Evolutionary conservation across 2,797 vertebrate species (phyloP), one percentile per base, ranked within the genome.

Genomic region (Cryptoprocta ferox): DNA sequence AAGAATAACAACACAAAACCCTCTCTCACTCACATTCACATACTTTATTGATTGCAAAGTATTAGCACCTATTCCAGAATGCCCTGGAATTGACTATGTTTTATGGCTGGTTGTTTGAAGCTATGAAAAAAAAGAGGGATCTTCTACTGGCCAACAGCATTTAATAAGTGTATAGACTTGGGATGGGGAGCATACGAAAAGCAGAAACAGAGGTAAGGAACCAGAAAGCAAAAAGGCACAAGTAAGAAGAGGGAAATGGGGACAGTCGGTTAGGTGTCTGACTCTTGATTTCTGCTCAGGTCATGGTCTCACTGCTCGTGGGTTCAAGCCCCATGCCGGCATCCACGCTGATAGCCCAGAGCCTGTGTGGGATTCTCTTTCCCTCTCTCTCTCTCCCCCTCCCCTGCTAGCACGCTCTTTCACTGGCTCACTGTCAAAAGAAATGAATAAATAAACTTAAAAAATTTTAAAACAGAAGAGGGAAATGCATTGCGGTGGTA

Each of bases 51-150:
- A 70, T 70, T 91, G 35, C 39, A 86, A 86, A 28, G 12, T 63
- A 91, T 88, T 59, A 94, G 68, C 13, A 63, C 35, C 70, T 86
- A 45, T 86, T 75, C 42, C 68, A 91, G 82, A 94, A 87, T 48
- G n/a, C 59, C 28, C 35, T 70, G 68, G n/a, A 76, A 70, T 78
- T 11, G 87, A 32, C 70, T 70, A 24, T 70, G 39, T 21, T 50
- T 66, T 81, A 5, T 76, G 35, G 18, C 66, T 53, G 9, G 30
- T 63, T 42, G 5, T 88, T 83, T 63, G 76, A 87, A 88, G 35
- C 50, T 63, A 19, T 71, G 71, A n/a, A 63, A 24, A 6, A 78
- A 48, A 73, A 45, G 75, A 59, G 16, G 50, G 16, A 35, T 35
- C 48, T 61, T 87, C 35, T 76, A 18, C 48, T 50, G 87, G 39